Evolutionary conservation across 2,113 vertebrate species (phyloP).

Genomic region (Podiceps cristatus): DNA sequence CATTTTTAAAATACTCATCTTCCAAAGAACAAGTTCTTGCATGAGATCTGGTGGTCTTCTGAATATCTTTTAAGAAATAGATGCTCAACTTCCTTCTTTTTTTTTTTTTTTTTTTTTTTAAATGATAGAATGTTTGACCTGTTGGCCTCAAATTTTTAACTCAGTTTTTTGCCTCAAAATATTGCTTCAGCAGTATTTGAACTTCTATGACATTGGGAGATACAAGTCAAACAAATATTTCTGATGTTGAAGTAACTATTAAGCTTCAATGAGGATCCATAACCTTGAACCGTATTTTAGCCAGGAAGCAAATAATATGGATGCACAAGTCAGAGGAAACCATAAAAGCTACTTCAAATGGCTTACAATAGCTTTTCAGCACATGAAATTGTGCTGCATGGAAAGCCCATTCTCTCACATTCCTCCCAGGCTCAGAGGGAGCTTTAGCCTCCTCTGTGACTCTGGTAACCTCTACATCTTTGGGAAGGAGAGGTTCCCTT

Average conservation of each 20-base stretch:
- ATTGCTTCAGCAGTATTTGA: conserved; percentile 22
- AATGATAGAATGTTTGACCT: conserved; percentile 41
- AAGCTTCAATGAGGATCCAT: neutral
- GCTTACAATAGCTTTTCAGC: neutral
- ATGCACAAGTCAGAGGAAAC: neutral
- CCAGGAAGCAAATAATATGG: neutral
- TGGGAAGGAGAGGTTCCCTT: conserved; percentile 23
- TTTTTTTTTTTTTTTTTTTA: neutral
- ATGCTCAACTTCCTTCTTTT: neutral
- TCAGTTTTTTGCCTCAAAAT: neutral
- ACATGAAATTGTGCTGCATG: neutral
- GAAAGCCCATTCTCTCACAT: neutral
- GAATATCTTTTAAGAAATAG: conserved; percentile 27
- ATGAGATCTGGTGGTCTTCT: conserved; percentile 5
- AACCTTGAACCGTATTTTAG: neutral
- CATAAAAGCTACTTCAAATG: conserved; percentile 7
- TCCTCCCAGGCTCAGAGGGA: neutral
- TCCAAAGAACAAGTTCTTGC: neutral
- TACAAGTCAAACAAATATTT: conserved; percentile 43
- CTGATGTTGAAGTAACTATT: conserved; percentile 8
- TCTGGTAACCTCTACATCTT: neutral
- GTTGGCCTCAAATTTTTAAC: conserved; percentile 41
- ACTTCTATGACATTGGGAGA: conserved; percentile 10
- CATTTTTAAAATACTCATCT: conserved; percentile 30
- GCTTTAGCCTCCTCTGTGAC: neutral